Evolutionary conservation across 2,888 invertebrate genomes (phyloP).

Genomic region (Athalia circularis): DNA sequence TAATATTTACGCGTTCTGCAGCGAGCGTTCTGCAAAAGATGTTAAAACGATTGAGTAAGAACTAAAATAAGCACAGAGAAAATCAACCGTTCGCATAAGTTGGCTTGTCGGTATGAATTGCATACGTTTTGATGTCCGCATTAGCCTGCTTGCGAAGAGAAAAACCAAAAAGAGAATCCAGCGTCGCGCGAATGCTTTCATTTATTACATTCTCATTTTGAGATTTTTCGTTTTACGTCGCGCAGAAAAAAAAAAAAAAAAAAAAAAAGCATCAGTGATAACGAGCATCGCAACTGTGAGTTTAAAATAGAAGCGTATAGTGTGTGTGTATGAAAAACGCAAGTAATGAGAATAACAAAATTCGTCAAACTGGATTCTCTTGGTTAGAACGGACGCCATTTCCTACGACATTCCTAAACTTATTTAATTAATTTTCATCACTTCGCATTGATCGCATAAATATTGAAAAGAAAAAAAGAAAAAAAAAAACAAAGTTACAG

Average conservation of each 20-base stretch:
- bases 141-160: conserved; percentile 8
- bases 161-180: conserved; percentile 1
- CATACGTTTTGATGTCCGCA: not conserved
- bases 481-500: no score
- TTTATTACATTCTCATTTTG: not conserved
- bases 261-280: no score
- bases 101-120: conserved; percentile 4
- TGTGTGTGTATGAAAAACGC: not conserved
- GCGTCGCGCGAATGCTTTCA: not conserved
- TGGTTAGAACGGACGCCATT: not conserved
- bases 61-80: no score
- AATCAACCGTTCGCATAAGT: not conserved
- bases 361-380: conserved; percentile 23
- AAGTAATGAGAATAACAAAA: not conserved
- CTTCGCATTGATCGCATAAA: not conserved
- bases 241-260: no score
- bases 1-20: no score
- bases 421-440: conserved; percentile 21
- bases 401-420: not conserved
- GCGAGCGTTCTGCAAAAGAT: no score
- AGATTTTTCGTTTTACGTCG: not conserved
- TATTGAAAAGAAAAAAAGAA: no score
- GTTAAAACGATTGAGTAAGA: no score
- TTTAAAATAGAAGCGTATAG: not conserved
- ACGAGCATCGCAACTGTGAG: no score